Evolutionary conservation across 2,113 vertebrate genomes (phyloP).

Genomic region (Callipepla squamata): DNA sequence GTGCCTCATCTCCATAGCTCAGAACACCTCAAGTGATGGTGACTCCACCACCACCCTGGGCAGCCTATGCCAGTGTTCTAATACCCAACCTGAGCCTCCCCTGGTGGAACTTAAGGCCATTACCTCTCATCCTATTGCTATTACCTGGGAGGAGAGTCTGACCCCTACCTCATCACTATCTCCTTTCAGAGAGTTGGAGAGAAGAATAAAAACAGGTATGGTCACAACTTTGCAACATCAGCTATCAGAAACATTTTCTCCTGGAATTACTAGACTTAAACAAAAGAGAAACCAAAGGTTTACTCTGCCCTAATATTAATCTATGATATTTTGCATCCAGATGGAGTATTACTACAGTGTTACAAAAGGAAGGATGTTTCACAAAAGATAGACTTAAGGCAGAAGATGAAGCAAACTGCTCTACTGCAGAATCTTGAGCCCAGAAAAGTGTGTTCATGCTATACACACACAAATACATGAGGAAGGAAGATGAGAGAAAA

Average conservation of each 20-base stretch:
- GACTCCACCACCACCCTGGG: no score
- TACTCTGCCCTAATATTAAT: neutral
- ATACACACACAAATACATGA: rapidly evolving
- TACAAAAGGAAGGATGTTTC: neutral
- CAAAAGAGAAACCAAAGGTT: neutral
- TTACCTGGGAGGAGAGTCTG: no score
- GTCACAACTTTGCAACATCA: neutral
- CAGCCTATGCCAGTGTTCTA: no score
- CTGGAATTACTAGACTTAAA: neutral
- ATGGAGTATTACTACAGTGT: neutral
- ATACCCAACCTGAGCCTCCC: no score
- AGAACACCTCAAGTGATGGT: no score
- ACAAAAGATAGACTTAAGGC: neutral
- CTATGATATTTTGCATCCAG: neutral
- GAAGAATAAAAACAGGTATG: neutral
- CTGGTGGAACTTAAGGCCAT: no score
- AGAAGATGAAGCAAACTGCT: neutral
- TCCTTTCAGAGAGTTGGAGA: no score
- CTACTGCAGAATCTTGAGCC: neutral
- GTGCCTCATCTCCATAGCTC: no score
- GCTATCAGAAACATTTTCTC: neutral
- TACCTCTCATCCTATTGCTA: no score
- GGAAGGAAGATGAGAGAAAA: neutral
- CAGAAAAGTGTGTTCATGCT: neutral
- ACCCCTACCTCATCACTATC: no score